A percentile compares a stretch with the other conserved stretches of the same genome.
Conservation (phyloP, 2,797 vertebrate species). For the Schizothorax lantsangensis region DNA sequence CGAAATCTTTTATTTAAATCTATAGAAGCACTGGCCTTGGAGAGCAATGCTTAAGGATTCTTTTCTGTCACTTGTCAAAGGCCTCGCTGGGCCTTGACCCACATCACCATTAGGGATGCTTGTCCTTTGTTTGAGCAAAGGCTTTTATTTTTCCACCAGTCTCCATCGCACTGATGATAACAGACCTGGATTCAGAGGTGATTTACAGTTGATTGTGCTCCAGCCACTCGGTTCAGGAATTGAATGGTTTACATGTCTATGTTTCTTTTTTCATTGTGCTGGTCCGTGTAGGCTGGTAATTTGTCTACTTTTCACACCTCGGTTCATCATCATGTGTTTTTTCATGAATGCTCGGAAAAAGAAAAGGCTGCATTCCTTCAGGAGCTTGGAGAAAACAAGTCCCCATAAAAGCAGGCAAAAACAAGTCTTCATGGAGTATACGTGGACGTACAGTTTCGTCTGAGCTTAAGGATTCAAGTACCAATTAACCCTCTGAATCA, state of each 20-base stretch:
- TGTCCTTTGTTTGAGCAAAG: constrained; percentile 67
- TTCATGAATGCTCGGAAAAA: constrained; percentile 31
- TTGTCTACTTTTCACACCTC: constrained; percentile 57
- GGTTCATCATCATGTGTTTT: constrained; percentile 43
- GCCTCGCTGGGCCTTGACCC: constrained; percentile 52
- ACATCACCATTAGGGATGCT: constrained; percentile 60
- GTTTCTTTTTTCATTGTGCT: constrained; percentile 50
- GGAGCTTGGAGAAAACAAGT: constrained; percentile 31
- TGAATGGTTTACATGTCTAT: constrained; percentile 77
- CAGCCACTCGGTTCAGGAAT: constrained; percentile 72
- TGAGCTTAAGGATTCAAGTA: constrained; percentile 29
- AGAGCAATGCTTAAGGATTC: constrained; percentile 37
- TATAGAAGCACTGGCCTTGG: constrained; percentile 44
- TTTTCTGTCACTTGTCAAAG: constrained; percentile 52
- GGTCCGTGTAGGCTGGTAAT: constrained; percentile 54
- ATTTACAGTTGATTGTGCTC: constrained; percentile 76
- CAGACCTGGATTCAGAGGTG: constrained; percentile 71
- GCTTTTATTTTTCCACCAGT: constrained; percentile 68
- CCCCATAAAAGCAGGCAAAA: constrained; percentile 3
- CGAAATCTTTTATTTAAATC: constrained; percentile 32
- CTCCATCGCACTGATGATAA: constrained; percentile 67
- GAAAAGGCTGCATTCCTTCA: constrained; percentile 42
- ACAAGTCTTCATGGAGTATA: background rate
- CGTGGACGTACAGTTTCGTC: background rate
- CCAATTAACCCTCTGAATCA: constrained; percentile 40